Base-by-base conservation (phyloP, 2,797 vertebrate genomes). In the Neosalanx taihuensis region DNA sequence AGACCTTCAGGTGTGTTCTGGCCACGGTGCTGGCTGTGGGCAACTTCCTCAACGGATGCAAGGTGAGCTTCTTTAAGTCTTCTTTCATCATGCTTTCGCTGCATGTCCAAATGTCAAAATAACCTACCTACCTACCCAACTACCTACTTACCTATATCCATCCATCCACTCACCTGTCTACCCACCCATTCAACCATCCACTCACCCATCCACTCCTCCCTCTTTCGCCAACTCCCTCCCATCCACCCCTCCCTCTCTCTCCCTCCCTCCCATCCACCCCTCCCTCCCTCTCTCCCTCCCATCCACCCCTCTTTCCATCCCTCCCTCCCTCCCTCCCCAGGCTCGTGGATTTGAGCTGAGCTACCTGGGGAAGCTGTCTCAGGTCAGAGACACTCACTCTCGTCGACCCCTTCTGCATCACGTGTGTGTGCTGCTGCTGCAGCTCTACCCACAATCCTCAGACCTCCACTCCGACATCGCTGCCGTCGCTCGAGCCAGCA, bases 401-500 rank as follows among this genome's bases (percentile, higher is more conserved):
- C 91, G 91, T 1, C 92, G 89, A 78, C 91, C 93, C 0, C 85
- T 94, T 6, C 83, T 94, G 51, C 89, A 92, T 65, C 93, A 94
- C 1, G 89, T 93, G 66, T 93, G 93, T 6, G 79, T 87, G 68
- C 79, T 93, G 1, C 81, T 94, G 81, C 80, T 91, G 69, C 86
- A 93, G 78, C 83, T 89, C 64, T 93, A 92, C 89, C 93, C 93
- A 61, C 85, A 92, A 30, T 91, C 89, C 71, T 90, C 92, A 0
- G 93, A 94, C 84, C 88, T 94, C 64, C 84, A 90, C 89, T 90
- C 93, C 3, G 92, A 94, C 86, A 92, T 93, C 83, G 85, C 86
- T 0, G 87, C 91, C 0, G 89, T 93, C 6, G 90, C 89, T 15
- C 89, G 87, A 79, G 90, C 91, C 59, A 90, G 90, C 37, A 94